These are phyloP conservation scores for Harmothoe impar DNA, from an alignment of 2,888 invertebrate species.

Conservation along the genomic window DNA sequence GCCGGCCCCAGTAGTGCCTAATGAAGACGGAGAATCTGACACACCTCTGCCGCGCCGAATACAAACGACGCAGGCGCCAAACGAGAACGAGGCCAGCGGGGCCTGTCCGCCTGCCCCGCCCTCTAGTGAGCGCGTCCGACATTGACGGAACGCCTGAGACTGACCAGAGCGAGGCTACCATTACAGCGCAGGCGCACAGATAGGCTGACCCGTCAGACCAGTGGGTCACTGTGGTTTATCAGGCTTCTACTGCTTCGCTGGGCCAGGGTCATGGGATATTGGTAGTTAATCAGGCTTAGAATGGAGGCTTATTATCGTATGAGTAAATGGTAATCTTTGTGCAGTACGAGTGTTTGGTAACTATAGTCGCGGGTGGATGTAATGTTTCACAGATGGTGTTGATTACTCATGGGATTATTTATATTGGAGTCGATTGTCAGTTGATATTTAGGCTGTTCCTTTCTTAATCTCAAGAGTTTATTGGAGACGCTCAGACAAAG, in stretches of 20 bases:
- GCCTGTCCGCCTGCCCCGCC: slow-evolving; percentile 10
- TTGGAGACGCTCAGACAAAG: no score
- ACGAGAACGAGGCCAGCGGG: slow-evolving; percentile 31
- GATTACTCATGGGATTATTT: no score
- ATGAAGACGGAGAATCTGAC: slow-evolving; percentile 60
- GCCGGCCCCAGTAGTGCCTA: not conserved
- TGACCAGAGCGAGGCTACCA: slow-evolving; percentile 49
- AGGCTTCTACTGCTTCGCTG: not conserved
- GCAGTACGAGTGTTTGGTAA: no score
- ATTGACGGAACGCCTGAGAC: slow-evolving; percentile 26
- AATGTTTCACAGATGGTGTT: no score
- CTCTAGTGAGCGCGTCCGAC: not conserved
- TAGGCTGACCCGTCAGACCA: not conserved
- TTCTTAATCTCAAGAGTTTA: no score
- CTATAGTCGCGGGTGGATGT: no score
- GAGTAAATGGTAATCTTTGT: no score
- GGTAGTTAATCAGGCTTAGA: no score
- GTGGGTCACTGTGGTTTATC: slow-evolving; percentile 13
- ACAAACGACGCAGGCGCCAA: slow-evolving; percentile 41
- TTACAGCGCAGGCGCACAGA: not conserved
- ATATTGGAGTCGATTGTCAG: no score
- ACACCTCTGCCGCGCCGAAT: slow-evolving; percentile 31
- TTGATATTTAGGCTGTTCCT: no score
- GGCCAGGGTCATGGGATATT: no score
- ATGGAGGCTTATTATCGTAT: no score